A percentile compares a stretch with the other conserved stretches of the same genome.
phyloP scores from a whole-genome alignment of 2,797 vertebrate species.

The Anableps anableps region DNA sequence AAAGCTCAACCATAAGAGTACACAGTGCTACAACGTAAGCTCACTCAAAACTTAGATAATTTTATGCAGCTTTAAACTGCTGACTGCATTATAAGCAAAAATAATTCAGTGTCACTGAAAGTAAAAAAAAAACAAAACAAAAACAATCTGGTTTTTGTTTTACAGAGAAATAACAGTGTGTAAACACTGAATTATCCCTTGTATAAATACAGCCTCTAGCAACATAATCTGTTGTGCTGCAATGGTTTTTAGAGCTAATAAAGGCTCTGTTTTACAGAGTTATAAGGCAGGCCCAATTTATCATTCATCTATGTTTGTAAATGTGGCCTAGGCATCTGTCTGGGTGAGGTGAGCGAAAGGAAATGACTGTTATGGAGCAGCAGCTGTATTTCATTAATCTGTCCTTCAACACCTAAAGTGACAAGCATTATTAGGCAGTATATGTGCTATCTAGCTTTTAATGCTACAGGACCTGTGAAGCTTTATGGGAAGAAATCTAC shows the following conservation, averaged over 20 bases:
- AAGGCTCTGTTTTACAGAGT: conserved; percentile 1
- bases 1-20: not conserved
- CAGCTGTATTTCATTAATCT: conserved; percentile 57
- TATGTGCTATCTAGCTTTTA: conserved; percentile 29
- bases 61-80: not conserved
- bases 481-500: conserved; percentile 53
- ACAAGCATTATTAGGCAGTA: conserved; percentile 7
- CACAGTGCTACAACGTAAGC: not conserved
- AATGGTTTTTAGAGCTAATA: conserved; percentile 9
- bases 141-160: conserved; percentile 5
- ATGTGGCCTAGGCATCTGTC: conserved; percentile 27
- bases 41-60: not conserved
- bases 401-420: conserved; percentile 42
- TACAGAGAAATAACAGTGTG: not conserved
- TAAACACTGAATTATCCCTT: conserved; percentile 7
- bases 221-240: conserved; percentile 14
- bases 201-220: not conserved
- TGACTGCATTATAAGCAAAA: not conserved
- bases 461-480: conserved; percentile 38
- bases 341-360: conserved; percentile 59
- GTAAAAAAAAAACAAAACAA: too few relatives aligned
- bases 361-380: conserved; percentile 50
- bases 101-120: not conserved
- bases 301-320: conserved; percentile 22
- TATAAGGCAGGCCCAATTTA: conserved; percentile 17